Conservation (phyloP, 1,140 invertebrate species). For the Meloidogyne chitwoodi region DNA sequence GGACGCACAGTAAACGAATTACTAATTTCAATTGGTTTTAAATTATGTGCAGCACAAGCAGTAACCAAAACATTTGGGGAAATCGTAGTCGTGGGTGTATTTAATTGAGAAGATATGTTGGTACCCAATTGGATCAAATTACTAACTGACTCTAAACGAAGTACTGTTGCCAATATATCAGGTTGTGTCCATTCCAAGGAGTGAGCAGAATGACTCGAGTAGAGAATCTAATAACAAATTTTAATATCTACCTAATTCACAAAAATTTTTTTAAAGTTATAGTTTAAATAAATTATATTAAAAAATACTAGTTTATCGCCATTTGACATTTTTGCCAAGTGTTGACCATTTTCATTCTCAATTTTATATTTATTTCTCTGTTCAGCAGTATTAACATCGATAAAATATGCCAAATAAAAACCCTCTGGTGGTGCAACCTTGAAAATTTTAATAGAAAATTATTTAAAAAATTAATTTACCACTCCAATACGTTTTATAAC, state of each 20-base stretch:
- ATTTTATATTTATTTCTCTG: not conserved
- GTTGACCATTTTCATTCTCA: not conserved
- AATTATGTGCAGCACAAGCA: slow-evolving; percentile 42
- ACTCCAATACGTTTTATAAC: slow-evolving; percentile 41
- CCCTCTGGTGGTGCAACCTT: slow-evolving; percentile 23
- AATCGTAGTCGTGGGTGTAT: not conserved
- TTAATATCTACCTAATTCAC: too few species aligned
- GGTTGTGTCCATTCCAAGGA: slow-evolving; percentile 42
- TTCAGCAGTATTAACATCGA: slow-evolving; percentile 24
- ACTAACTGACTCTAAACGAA: slow-evolving; percentile 37
- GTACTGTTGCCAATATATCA: slow-evolving; percentile 30
- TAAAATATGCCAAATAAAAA: slow-evolving; percentile 23
- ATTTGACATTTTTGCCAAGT: slow-evolving; percentile 20
- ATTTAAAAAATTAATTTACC: slow-evolving; percentile 9
- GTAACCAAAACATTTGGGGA: slow-evolving; percentile 43
- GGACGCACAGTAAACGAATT: slow-evolving; percentile 45
- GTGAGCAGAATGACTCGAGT: slow-evolving; percentile 45
- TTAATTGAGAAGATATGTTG: slow-evolving; percentile 10
- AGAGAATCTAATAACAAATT: slow-evolving; percentile 29
- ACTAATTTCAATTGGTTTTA: not conserved
- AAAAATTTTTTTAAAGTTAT: too few species aligned
- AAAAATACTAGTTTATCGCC: slow-evolving; percentile 21
- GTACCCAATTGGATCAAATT: too few species aligned
- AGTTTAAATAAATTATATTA: not conserved
- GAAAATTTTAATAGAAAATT: slow-evolving; percentile 1